Evolutionary conservation across 1,140 invertebrate species (phyloP), one percentile per base, ranked within the genome.

Genomic region (Pseudomyrmex pallidus): DNA sequence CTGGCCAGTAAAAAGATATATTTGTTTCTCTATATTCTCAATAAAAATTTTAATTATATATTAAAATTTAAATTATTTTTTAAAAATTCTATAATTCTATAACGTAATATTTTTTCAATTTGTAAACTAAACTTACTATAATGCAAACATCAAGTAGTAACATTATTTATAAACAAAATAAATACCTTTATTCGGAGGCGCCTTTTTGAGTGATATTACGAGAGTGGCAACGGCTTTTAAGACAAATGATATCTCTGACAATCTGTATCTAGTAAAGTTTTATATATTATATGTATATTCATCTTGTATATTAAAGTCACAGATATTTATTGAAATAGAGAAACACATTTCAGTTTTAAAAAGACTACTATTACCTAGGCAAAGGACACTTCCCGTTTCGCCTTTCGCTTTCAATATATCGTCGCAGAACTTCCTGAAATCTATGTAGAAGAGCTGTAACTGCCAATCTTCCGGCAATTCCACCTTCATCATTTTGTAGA

Each of bases 241-340:
- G n/a, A 99, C 98, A 94, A 99, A 99, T 56, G 98, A 98, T 92
- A 99, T 98, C 95, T 99, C 99, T 3, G 98, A 98, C 72, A 99
- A 95, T 77, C 98, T 95, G 90, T 99, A 98, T 92, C 98, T 99
- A 94, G 80, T 95, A 95, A 89, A 91, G 57, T 86, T 78, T 89
- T 78, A 61, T 88, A 91, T 90, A 90, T 89, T 85, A 89, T 87
- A 73, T 85, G 87, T 87, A 73, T 88, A 83, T 64, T 85, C 84
- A 87, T 35, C 5, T 35, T 35, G 35, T 35, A 35, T 35, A 48
- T 13, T 59, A 59, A 57, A 68, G 2, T 22, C 13, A 9, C n/a
- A 13, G 1, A 8, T 22, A 48, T 57, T 13, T 0, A 7, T 0
- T 44, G 13, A 12, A 64, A 56, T 59, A 13, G 46, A 70, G n/a